Evolutionary conservation across 2,797 vertebrate genomes (phyloP).

Genomic region (Acropternis orthonyx): DNA sequence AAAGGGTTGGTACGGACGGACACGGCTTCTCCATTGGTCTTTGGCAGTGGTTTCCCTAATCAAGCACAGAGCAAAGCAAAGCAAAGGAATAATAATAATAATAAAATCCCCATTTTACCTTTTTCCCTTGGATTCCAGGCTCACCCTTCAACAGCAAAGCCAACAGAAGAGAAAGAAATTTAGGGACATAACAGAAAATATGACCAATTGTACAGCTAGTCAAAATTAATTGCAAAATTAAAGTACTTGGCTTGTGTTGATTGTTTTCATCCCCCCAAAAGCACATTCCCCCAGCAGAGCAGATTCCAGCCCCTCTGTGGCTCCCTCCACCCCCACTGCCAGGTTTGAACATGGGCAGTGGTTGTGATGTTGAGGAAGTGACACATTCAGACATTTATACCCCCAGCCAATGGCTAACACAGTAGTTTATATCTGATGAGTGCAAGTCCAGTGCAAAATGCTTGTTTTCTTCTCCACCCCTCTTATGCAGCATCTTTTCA

Average conservation of each 20-base stretch:
- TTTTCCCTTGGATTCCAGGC: slow-evolving; percentile 66
- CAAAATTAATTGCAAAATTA: not conserved
- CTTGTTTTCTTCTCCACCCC: accelerated
- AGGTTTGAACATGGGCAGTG: not conserved
- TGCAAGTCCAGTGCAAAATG: not conserved
- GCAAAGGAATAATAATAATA: no score
- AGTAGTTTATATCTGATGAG: not conserved
- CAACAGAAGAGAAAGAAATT: not conserved
- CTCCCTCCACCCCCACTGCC: not conserved
- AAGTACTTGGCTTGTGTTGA: not conserved
- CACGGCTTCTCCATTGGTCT: accelerated
- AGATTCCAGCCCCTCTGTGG: not conserved
- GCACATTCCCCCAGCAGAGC: not conserved
- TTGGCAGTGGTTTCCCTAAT: not conserved
- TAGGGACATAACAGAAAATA: not conserved
- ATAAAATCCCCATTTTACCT: slow-evolving; percentile 37
- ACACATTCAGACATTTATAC: not conserved
- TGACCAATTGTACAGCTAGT: not conserved
- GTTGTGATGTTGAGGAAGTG: not conserved
- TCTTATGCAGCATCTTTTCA: not conserved
- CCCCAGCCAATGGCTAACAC: not conserved
- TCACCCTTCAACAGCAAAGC: slow-evolving; percentile 56
- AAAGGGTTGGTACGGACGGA: not conserved
- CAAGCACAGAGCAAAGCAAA: not conserved
- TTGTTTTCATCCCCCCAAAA: not conserved